phyloP scores from a whole-genome alignment of 2,113 vertebrate species.

The Nesoenas mayeri region DNA sequence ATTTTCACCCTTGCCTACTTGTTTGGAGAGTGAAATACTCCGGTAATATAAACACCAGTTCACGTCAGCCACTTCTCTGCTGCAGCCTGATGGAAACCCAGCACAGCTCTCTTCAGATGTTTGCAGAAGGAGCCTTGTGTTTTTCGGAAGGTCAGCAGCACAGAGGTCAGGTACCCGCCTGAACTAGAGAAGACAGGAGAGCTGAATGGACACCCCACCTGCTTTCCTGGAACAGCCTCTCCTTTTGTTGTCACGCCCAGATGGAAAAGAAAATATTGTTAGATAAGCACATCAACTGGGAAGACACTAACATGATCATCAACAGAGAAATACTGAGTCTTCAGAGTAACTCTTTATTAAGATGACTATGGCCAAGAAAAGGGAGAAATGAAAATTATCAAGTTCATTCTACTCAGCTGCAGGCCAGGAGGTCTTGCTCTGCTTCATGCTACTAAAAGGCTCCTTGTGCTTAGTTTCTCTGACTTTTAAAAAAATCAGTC shows the following conservation, averaged over 20 bases:
- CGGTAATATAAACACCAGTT: not conserved
- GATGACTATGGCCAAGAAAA: not conserved
- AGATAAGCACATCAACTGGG: not conserved
- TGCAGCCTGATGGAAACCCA: not conserved
- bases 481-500: not conserved
- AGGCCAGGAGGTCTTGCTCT: not conserved
- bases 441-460: not conserved
- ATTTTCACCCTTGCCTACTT: not conserved
- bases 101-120: not conserved
- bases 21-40: not conserved
- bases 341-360: not conserved
- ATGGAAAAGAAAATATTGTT: not conserved
- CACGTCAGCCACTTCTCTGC: not conserved
- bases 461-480: not conserved
- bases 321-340: not conserved
- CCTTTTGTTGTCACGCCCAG: not conserved
- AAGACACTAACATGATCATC: not conserved
- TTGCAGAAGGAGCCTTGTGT: not conserved
- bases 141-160: not conserved
- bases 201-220: not conserved
- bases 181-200: not conserved
- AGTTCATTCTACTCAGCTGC: not conserved
- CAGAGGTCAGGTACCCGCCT: not conserved
- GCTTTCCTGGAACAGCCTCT: not conserved
- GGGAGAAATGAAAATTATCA: not conserved